Base-by-base conservation (phyloP, 2,113 vertebrate species). In the Delphinapterus leucas region DNA sequence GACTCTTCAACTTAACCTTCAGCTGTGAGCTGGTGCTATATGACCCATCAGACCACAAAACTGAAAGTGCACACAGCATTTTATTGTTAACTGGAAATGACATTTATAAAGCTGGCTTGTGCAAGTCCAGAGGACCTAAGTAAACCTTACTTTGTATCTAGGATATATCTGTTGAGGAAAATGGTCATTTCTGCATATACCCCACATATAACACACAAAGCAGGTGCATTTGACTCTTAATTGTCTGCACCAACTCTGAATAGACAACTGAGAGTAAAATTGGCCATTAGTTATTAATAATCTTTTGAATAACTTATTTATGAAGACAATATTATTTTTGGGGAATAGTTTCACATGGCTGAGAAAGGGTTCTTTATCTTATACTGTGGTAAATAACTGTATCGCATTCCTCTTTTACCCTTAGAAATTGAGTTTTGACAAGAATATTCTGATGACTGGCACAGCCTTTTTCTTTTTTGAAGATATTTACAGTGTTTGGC, bases 321-420 rank as follows among this genome's bases (percentile, higher is more conserved):
- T 79, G 53, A 93, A 0, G 28, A 97, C 79, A 98, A 88, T 97
- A 95, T 97, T 74, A 71, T 90, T 79, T 96, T 96, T 96, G 86
- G 97, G 87, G 26, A 90, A 6, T 13, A 5, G 91, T 73, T 95
- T 97, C 93, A 88, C 90, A 91, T 97, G 25, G 67, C 60, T 93
- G 71, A 97, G 80, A 76, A 73, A 53, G 33, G 28, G 20, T 96
- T 97, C 98, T 44, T 88, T 84, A 97, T 83, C 33, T 53, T 18
- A 53, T 53, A 53, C 53, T 53, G 53, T 53, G 53, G 53, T 76
- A 53, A 97, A 44, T 96, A 98, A 98, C 92, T 21, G 26, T 97
- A 95, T 90, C 55, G 47, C 44, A 36, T 89, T 95, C 77, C 11
- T 94, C 93, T 97, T 95, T 90, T 33, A 41, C 65, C 2, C 14